Conservation (phyloP, 2,113 vertebrate species). For the Hymenochirus boettgeri region DNA sequence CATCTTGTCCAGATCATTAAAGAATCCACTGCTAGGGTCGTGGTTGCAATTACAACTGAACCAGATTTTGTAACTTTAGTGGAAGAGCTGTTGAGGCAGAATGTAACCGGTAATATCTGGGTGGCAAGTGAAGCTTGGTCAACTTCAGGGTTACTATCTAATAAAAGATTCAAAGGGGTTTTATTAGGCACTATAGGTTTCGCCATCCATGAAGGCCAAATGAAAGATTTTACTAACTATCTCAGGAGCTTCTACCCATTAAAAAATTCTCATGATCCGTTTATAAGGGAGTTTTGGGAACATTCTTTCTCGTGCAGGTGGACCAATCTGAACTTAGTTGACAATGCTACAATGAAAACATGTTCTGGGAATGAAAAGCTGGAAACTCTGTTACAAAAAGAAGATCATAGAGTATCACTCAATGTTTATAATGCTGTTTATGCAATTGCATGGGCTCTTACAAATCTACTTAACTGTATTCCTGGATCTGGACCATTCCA, state of each 20-base stretch:
- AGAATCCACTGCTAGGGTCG: conserved; percentile 26
- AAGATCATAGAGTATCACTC: conserved; percentile 17
- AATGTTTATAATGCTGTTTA: conserved; percentile 32
- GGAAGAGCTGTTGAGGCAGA: conserved; percentile 24
- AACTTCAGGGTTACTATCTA: conserved; percentile 5
- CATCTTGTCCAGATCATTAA: conserved; percentile 9
- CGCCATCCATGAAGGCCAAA: conserved; percentile 15
- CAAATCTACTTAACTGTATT: conserved; percentile 8
- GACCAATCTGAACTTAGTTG: background rate
- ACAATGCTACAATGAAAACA: background rate
- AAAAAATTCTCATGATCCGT: conserved; percentile 6
- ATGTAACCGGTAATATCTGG: conserved; percentile 33
- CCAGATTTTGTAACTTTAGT: conserved; percentile 30
- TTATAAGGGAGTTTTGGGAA: conserved; percentile 40
- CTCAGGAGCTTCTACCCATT: conserved; percentile 16
- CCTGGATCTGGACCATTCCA: conserved; percentile 22
- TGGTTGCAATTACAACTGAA: conserved; percentile 31
- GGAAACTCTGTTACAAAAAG: background rate
- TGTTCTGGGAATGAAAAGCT: conserved; percentile 32
- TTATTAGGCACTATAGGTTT: conserved; percentile 36
- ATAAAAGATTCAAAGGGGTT: conserved; percentile 1
- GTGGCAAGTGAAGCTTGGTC: conserved; percentile 36
- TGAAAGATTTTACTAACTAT: conserved; percentile 31
- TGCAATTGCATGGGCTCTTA: conserved; percentile 30
- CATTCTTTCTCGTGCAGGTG: conserved; percentile 36